Conservation (phyloP, 2,797 vertebrate species). For the Myripristis jacobus region DNA sequence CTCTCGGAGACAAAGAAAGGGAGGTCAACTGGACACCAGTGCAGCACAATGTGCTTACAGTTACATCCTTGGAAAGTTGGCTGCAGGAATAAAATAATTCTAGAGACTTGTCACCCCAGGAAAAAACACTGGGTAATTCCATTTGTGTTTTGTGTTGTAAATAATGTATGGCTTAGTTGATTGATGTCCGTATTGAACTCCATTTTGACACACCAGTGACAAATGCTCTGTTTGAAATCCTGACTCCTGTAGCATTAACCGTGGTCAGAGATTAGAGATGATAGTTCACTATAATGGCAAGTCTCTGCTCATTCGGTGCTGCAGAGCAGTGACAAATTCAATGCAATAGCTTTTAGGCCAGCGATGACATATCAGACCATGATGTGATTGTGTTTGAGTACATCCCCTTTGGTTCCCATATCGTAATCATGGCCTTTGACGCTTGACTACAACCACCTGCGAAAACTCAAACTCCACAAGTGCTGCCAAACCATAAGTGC, state of each 20-base stretch:
- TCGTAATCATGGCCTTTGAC: slow-evolving; percentile 71
- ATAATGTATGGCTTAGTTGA: slow-evolving; percentile 60
- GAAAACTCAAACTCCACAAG: slow-evolving; percentile 72
- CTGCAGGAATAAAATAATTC: slow-evolving; percentile 41
- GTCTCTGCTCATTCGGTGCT: slow-evolving; percentile 38
- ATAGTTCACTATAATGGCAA: slow-evolving; percentile 23
- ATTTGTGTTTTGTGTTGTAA: slow-evolving; percentile 73
- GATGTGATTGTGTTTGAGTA: slow-evolving; percentile 70
- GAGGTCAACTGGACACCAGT: slow-evolving; percentile 46
- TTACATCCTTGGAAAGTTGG: slow-evolving; percentile 33
- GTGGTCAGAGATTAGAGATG: slow-evolving; percentile 45
- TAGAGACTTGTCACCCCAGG: slow-evolving; percentile 45
- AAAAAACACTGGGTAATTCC: slow-evolving; percentile 58
- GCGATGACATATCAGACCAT: slow-evolving; percentile 58
- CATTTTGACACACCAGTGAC: slow-evolving; percentile 53
- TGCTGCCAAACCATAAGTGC: slow-evolving; percentile 77
- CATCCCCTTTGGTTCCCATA: slow-evolving; percentile 60
- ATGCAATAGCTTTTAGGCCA: slow-evolving; percentile 42
- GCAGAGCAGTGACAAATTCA: slow-evolving; percentile 62
- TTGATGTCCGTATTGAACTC: slow-evolving; percentile 63
- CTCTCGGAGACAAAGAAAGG: slow-evolving; percentile 19
- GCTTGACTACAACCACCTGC: slow-evolving; percentile 79
- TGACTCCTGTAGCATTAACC: slow-evolving; percentile 26
- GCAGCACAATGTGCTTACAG: slow-evolving; percentile 27
- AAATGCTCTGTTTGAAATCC: slow-evolving; percentile 37